Evolutionary conservation across 1,140 invertebrate genomes (phyloP).

Genomic region (Drosophila cardini): DNA sequence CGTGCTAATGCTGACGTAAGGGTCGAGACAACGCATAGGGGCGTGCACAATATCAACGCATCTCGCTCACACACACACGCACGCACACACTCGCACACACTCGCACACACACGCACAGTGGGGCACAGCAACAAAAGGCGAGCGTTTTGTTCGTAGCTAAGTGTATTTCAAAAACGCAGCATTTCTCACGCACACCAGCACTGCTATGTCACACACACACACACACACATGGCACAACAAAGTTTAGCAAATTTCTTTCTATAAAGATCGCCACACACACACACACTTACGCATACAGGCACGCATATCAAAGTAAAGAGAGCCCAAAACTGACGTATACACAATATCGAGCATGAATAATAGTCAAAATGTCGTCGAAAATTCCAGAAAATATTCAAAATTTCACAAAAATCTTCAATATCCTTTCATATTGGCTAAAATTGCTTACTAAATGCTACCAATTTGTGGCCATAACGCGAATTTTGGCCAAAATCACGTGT

Average conservation of each 20-base stretch:
- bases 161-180: constrained; percentile 53
- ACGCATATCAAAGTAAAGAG: constrained; percentile 40
- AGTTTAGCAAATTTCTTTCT: constrained; percentile 54
- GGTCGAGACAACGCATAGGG: constrained; percentile 72
- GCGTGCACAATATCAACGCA: constrained; percentile 76
- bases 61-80: constrained; percentile 32
- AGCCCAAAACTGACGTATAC: constrained; percentile 33
- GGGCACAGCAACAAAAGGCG: constrained; percentile 24
- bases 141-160: constrained; percentile 29
- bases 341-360: constrained; percentile 39
- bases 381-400: constrained; percentile 6
- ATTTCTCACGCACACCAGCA: constrained; percentile 62
- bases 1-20: constrained; percentile 83
- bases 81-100: constrained; percentile 25
- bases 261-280: constrained; percentile 44
- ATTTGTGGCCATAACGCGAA: neutral
- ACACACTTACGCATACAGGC: no score
- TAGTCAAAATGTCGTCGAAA: constrained; percentile 42
- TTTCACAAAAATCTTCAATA: neutral
- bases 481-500: constrained; percentile 45
- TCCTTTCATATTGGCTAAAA: neutral
- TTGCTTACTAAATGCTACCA: neutral
- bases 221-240: constrained; percentile 12
- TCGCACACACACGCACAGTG: constrained; percentile 14
- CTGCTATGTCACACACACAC: constrained; percentile 12